Percentiles rank a stretch among this genome's conserved stretches.
Conservation (phyloP, 30 jellyfish, hydroid and myxozoan species). For the Euphysa ruthae region DNA sequence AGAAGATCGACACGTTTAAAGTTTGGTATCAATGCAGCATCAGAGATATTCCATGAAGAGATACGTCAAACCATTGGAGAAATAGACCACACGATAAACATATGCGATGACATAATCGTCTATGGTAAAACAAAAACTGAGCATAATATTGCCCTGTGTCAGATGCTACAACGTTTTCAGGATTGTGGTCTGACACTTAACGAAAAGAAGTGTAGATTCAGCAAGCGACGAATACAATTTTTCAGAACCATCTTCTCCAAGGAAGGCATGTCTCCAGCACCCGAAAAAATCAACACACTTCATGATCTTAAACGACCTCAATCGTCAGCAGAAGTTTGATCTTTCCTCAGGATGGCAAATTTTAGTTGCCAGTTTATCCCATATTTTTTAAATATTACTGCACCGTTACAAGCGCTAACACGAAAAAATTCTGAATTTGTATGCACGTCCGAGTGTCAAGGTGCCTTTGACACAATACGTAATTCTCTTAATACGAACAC, state of each 20-base stretch:
- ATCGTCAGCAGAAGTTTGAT: constrained; percentile 20
- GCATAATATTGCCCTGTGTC: constrained; percentile 26
- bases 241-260: constrained; percentile 10
- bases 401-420: no score
- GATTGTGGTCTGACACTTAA: constrained; percentile 16
- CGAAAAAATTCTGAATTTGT: no score
- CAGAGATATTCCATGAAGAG: constrained; percentile 8
- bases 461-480: no score
- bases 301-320: constrained; percentile 4
- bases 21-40: constrained; percentile 5
- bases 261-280: constrained; percentile 2
- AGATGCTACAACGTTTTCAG: constrained; percentile 1
- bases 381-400: constrained; percentile 8
- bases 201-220: constrained; percentile 1
- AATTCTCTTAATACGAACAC: no score
- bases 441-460: no score
- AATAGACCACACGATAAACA: not conserved
- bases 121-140: constrained; percentile 22
- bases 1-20: not conserved
- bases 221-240: not conserved
- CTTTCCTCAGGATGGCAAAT: constrained; percentile 15
- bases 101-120: constrained; percentile 36
- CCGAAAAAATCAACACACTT: constrained; percentile 9
- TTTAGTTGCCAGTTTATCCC: not conserved
- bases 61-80: constrained; percentile 10